These are phyloP conservation scores for Ips nitidus DNA, from an alignment of 1,140 invertebrate genomes.

Conservation along the genomic window DNA sequence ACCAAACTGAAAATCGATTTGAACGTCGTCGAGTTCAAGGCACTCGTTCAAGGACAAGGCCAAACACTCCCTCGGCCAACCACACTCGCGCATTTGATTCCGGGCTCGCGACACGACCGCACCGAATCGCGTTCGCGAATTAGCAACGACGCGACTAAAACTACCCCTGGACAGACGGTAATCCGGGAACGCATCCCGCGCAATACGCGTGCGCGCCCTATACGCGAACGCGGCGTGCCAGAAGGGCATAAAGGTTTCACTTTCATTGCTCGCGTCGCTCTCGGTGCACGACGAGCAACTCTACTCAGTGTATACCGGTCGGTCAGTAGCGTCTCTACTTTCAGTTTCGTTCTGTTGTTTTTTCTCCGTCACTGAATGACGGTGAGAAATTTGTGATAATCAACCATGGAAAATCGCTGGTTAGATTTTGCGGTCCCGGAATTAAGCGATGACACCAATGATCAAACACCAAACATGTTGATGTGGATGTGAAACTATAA, in stretches of 20 bases:
- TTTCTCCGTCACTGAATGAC: not conserved
- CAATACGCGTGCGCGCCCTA: conserved; percentile 16
- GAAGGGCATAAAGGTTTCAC: conserved; percentile 29
- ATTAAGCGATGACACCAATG: too few relatives aligned
- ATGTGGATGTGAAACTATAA: too few relatives aligned
- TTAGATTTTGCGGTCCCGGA: too few relatives aligned
- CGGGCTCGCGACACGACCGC: conserved; percentile 26
- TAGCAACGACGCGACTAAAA: not conserved
- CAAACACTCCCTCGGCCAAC: conserved; percentile 39
- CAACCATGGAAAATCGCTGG: conserved; percentile 12
- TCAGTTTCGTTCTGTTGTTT: conserved; percentile 40
- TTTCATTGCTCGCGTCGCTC: conserved; percentile 30
- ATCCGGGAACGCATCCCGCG: conserved; percentile 27
- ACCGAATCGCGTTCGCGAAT: conserved; percentile 30
- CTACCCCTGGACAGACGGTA: conserved; percentile 10
- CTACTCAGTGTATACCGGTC: conserved; percentile 7
- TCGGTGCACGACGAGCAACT: conserved; percentile 14
- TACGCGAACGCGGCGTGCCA: not conserved
- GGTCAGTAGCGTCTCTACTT: conserved; percentile 37
- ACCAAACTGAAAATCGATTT: conserved; percentile 47
- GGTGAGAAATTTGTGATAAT: conserved; percentile 3
- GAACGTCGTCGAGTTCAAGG: conserved; percentile 47
- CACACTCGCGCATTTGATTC: conserved; percentile 33
- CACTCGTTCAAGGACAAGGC: conserved; percentile 55
- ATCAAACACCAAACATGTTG: too few relatives aligned